Evolutionary conservation across 1,140 invertebrate genomes (phyloP).

Genomic region (Drosophila nebulosa): DNA sequence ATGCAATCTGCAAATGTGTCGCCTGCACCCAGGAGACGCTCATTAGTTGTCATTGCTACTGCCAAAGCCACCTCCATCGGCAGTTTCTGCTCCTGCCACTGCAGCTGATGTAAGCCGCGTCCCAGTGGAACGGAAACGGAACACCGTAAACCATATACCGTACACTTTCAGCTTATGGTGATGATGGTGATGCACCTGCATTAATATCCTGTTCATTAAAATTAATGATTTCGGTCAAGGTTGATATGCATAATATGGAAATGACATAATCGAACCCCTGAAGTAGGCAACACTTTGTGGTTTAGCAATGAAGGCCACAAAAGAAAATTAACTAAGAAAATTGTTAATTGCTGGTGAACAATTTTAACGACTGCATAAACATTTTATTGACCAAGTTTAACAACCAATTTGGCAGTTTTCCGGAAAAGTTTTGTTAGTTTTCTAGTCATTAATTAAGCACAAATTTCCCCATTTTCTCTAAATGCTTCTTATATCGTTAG

Average conservation of each 20-base stretch:
- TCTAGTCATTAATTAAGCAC: too few species aligned
- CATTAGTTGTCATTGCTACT: slow-evolving; percentile 47
- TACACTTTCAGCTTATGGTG: too few species aligned
- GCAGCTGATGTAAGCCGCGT: slow-evolving; percentile 2
- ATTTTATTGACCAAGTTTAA: too few species aligned
- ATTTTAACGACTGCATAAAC: too few species aligned
- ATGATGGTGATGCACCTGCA: slow-evolving; percentile 35
- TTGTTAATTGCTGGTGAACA: background rate
- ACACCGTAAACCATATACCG: slow-evolving; percentile 3
- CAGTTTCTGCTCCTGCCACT: background rate
- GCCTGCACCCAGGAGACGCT: slow-evolving; percentile 55
- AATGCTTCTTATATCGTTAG: too few species aligned
- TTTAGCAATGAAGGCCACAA: background rate
- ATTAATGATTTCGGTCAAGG: slow-evolving; percentile 60
- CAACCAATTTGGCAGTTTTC: too few species aligned
- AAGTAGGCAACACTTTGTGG: background rate
- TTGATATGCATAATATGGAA: slow-evolving; percentile 2
- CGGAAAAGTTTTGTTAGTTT: too few species aligned
- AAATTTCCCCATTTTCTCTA: too few species aligned
- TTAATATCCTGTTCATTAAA: slow-evolving; percentile 64
- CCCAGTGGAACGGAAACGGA: slow-evolving; percentile 12
- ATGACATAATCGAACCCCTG: background rate
- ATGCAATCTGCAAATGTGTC: slow-evolving; percentile 45
- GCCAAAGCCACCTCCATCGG: background rate
- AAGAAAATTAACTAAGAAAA: background rate